These are phyloP conservation scores for Gymnopithys bicolor DNA, from an alignment of 2,797 vertebrate species.

Conservation along the genomic window DNA sequence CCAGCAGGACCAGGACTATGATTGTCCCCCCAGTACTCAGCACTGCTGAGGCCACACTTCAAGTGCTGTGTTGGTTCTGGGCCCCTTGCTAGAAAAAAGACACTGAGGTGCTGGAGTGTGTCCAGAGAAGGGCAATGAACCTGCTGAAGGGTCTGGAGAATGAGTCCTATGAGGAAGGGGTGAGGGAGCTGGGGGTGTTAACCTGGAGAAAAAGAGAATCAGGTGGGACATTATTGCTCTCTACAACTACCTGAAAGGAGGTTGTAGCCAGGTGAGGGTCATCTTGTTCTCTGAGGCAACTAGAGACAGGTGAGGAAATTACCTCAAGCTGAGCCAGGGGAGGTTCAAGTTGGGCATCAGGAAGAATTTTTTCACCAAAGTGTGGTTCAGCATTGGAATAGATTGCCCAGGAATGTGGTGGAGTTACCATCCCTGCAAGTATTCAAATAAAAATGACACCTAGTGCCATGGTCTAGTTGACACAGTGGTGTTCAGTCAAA, in stretches of 20 bases:
- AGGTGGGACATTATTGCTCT: neutral
- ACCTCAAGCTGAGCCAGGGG: neutral
- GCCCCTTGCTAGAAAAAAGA: neutral
- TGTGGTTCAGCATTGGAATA: neutral
- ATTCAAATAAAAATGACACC: neutral
- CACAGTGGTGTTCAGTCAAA: neutral
- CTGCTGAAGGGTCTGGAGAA: neutral
- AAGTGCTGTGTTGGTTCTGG: neutral
- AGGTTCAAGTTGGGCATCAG: neutral
- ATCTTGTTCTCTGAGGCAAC: neutral
- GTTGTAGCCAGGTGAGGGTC: neutral
- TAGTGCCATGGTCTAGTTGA: neutral
- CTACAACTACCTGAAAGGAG: neutral
- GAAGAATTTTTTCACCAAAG: neutral
- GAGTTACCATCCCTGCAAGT: neutral
- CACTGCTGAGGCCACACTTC: neutral
- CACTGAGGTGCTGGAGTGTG: neutral
- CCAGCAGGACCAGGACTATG: neutral
- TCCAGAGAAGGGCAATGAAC: neutral
- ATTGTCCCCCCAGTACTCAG: neutral
- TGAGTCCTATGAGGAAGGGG: neutral
- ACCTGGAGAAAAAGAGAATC: neutral
- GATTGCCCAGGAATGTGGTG: neutral
- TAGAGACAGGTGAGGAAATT: accelerated
- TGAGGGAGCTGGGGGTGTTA: neutral